Percentiles rank a stretch among this genome's conserved stretches.
Conservation (phyloP, 2,113 vertebrate genomes). For the Poecile atricapillus region DNA sequence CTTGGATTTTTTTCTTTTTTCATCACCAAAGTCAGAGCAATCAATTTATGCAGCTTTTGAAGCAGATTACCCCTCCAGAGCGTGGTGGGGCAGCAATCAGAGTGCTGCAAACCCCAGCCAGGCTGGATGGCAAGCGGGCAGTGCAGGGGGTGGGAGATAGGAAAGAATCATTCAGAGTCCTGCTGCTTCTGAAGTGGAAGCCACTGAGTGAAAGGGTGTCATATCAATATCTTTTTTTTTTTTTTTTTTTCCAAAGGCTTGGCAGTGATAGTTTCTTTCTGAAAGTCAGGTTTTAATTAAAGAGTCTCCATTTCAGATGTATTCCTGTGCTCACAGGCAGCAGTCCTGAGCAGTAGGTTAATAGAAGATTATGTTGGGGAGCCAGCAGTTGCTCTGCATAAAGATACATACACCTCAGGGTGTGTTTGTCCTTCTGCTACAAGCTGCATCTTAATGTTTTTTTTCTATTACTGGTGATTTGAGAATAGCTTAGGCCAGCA, state of each 20-base stretch:
- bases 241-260: neutral
- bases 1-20: neutral
- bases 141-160: neutral
- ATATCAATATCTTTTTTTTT: too few relatives aligned
- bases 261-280: neutral
- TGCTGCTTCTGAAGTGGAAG: neutral
- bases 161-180: neutral
- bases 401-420: slow-evolving; percentile 32
- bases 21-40: slow-evolving; percentile 42
- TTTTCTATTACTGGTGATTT: slow-evolving; percentile 6
- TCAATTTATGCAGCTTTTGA: slow-evolving; percentile 39
- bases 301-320: neutral
- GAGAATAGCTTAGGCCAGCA: slow-evolving; percentile 33
- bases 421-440: slow-evolving; percentile 45
- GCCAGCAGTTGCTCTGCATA: slow-evolving; percentile 21
- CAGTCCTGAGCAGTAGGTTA: neutral
- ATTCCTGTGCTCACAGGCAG: neutral
- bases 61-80: neutral
- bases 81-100: neutral
- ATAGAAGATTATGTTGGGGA: neutral
- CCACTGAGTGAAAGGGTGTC: neutral
- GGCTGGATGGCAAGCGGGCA: neutral
- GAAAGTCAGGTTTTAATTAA: slow-evolving; percentile 14
- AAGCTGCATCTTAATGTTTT: slow-evolving; percentile 6
- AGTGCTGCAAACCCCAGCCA: neutral